A percentile compares a stretch with the other conserved stretches of the same genome.
phyloP scores from a whole-genome alignment of 2,888 invertebrate genomes.

The Meloe dianella region DNA sequence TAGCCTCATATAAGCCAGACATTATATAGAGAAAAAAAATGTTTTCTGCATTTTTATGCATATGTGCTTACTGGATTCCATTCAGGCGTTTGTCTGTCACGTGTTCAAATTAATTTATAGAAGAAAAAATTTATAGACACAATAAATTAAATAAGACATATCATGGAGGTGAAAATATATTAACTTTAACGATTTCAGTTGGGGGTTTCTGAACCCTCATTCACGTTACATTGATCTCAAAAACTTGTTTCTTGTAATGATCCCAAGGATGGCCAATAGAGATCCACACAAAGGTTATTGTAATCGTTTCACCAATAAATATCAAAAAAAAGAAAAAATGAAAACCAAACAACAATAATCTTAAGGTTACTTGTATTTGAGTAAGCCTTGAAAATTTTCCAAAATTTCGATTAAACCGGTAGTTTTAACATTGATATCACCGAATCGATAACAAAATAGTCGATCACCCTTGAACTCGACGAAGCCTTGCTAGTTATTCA shows the following conservation, averaged over 20 bases:
- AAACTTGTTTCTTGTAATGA: slow-evolving; percentile 48
- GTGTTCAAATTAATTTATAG: slow-evolving; percentile 7
- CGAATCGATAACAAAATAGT: neutral
- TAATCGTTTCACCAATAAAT: slow-evolving; percentile 52
- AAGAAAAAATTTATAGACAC: slow-evolving; percentile 11
- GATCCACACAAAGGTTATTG: slow-evolving; percentile 47
- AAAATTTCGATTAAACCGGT: neutral
- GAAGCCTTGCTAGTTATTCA: slow-evolving; percentile 40
- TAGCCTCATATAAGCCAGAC: slow-evolving; percentile 33
- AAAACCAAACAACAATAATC: neutral
- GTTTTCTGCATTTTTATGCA: slow-evolving; percentile 28
- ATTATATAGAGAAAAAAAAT: slow-evolving; percentile 23
- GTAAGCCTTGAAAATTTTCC: neutral
- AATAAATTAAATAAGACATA: neutral
- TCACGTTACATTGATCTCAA: slow-evolving; percentile 27
- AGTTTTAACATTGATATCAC: no score
- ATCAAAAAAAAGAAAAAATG: no score
- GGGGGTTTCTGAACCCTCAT: slow-evolving; percentile 29
- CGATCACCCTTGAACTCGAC: slow-evolving; percentile 40
- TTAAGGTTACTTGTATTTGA: slow-evolving; percentile 53
- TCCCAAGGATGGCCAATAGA: neutral
- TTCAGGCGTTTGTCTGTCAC: slow-evolving; percentile 9
- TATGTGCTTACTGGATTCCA: slow-evolving; percentile 18
- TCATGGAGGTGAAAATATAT: no score
- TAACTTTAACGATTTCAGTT: neutral